These are phyloP conservation scores for Pygmarrhopalites habei DNA, from an alignment of 1,140 invertebrate genomes.

Conservation along the genomic window DNA sequence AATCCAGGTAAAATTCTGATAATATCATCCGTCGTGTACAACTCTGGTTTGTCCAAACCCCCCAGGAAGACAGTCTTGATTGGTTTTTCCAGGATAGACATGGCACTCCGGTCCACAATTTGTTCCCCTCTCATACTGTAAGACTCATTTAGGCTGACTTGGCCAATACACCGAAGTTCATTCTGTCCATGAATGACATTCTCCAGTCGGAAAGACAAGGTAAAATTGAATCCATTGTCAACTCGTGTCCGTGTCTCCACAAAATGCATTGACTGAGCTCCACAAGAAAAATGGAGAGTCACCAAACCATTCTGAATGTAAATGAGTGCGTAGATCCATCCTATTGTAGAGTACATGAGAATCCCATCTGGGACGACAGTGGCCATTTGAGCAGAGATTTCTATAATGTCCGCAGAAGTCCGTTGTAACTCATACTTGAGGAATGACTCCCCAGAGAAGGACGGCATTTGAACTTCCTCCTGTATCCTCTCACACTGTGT, in stretches of 20 bases:
- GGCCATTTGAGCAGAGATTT: slow-evolving; percentile 22
- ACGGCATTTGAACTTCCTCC: slow-evolving; percentile 22
- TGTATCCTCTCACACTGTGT: slow-evolving; percentile 21
- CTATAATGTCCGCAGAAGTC: slow-evolving; percentile 1
- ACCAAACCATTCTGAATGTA: slow-evolving; percentile 32
- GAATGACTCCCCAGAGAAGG: slow-evolving; percentile 35
- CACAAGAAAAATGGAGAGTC: slow-evolving; percentile 38
- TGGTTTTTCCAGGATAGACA: neutral
- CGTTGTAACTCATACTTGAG: slow-evolving; percentile 24
- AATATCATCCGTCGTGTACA: slow-evolving; percentile 23
- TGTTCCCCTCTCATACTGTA: slow-evolving; percentile 39
- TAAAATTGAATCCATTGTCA: slow-evolving; percentile 38
- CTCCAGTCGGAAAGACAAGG: slow-evolving; percentile 32
- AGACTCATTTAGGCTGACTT: slow-evolving; percentile 34
- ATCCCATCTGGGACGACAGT: slow-evolving; percentile 35
- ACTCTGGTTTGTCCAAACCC: slow-evolving; percentile 13
- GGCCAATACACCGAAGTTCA: slow-evolving; percentile 24
- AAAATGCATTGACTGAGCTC: slow-evolving; percentile 38
- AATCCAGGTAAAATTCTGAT: slow-evolving; percentile 33
- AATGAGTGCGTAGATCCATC: slow-evolving; percentile 30
- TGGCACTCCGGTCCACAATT: slow-evolving; percentile 17
- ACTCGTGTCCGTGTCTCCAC: slow-evolving; percentile 38
- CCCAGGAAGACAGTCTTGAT: slow-evolving; percentile 29
- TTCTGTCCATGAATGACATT: slow-evolving; percentile 12
- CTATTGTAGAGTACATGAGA: slow-evolving; percentile 18